phyloP scores from a whole-genome alignment of 2,888 invertebrate species.

The Stenolophus ochropezus region DNA sequence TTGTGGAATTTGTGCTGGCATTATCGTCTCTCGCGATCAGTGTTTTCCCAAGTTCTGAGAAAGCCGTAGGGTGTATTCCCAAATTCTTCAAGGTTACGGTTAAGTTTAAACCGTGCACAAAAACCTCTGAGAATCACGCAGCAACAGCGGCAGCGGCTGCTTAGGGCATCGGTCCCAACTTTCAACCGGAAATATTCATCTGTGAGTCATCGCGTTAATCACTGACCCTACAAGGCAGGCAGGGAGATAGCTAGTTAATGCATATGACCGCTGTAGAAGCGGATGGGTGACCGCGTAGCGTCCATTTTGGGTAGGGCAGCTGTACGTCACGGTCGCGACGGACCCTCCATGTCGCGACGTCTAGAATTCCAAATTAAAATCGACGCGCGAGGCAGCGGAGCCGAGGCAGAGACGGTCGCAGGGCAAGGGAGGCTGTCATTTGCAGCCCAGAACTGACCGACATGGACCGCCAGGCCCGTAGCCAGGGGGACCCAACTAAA shows the following conservation, averaged over 20 bases:
- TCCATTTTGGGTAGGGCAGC: too few relatives aligned
- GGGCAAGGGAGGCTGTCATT: conserved; percentile 11
- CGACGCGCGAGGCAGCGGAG: conserved; percentile 61
- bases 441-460: not conserved
- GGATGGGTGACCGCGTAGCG: too few relatives aligned
- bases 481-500: not conserved
- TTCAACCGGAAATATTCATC: not conserved
- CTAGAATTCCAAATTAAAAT: not conserved
- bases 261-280: too few relatives aligned
- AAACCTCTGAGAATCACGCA: not conserved
- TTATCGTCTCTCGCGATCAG: not conserved
- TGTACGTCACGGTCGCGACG: not conserved
- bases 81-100: not conserved
- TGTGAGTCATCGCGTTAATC: not conserved
- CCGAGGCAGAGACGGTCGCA: conserved; percentile 70
- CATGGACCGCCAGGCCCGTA: not conserved
- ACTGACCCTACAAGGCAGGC: not conserved
- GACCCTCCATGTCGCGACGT: not conserved
- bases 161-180: not conserved
- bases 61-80: not conserved
- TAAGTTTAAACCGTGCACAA: not conserved
- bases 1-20: too few relatives aligned
- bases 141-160: not conserved
- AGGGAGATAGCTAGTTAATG: not conserved
- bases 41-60: not conserved